Conservation (phyloP, 2,797 vertebrate genomes). For the Chaetodon trifasciatus region DNA sequence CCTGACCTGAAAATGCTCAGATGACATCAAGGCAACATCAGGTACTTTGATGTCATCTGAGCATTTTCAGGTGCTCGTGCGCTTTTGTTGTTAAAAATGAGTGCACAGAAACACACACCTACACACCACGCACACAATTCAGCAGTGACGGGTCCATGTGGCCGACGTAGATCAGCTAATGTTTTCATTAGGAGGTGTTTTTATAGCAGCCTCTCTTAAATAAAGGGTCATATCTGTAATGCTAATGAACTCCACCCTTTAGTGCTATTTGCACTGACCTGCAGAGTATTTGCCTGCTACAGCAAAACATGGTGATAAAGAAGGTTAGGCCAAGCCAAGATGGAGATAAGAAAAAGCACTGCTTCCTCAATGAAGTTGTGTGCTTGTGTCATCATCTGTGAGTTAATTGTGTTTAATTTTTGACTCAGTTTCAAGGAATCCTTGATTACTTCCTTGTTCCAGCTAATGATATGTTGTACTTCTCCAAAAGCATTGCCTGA, state of each 20-base stretch:
- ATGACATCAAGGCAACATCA: slow-evolving; percentile 31
- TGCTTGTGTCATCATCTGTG: neutral
- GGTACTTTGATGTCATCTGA: neutral
- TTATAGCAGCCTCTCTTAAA: slow-evolving; percentile 11
- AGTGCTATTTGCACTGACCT: slow-evolving; percentile 32
- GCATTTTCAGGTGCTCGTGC: neutral
- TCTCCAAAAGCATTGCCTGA: slow-evolving; percentile 13
- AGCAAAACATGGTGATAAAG: slow-evolving; percentile 19
- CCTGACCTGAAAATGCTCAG: slow-evolving; percentile 43
- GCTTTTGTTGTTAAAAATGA: neutral
- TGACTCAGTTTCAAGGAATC: slow-evolving; percentile 26
- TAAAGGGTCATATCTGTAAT: slow-evolving; percentile 27
- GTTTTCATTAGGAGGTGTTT: slow-evolving; percentile 21
- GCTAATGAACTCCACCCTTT: slow-evolving; percentile 31
- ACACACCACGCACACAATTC: neutral
- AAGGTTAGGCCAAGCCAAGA: slow-evolving; percentile 12
- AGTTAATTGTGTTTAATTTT: slow-evolving; percentile 4
- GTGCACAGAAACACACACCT: neutral
- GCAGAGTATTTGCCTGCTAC: slow-evolving; percentile 23
- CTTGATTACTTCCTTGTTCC: slow-evolving; percentile 23
- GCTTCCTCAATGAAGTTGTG: neutral
- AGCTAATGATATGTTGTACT: neutral
- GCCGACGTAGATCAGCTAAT: neutral
- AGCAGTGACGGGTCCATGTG: neutral
- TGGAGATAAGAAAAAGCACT: slow-evolving; percentile 32